Percentiles rank a stretch among this genome's conserved stretches.
Conservation (phyloP, 2,113 vertebrate species). For the Nycticebus coucang region DNA sequence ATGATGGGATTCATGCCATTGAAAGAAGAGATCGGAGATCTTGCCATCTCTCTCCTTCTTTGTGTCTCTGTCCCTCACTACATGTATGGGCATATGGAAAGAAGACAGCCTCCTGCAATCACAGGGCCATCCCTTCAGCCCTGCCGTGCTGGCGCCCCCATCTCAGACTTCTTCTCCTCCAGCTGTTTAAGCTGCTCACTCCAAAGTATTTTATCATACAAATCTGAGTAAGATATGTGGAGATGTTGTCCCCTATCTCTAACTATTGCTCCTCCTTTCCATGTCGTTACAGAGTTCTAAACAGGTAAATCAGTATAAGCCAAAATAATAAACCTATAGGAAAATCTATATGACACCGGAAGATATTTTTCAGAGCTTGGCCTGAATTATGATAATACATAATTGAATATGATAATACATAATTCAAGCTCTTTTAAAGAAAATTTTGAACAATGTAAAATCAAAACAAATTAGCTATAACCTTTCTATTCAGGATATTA, state of each 20-base stretch:
- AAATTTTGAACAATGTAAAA: neutral
- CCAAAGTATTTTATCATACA: neutral
- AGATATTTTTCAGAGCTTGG: neutral
- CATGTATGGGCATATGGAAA: neutral
- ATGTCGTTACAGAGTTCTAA: neutral
- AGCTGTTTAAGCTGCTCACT: neutral
- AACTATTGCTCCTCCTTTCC: neutral
- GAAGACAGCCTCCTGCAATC: neutral
- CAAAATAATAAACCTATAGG: neutral
- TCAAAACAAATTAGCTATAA: neutral
- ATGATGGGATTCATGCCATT: neutral
- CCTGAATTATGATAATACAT: neutral
- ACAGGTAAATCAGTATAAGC: neutral
- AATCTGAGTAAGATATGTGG: neutral
- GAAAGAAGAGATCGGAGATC: neutral
- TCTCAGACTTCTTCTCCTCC: neutral
- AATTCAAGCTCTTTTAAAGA: neutral
- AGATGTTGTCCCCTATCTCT: neutral
- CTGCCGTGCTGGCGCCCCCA: neutral
- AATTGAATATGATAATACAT: neutral
- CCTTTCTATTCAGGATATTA: neutral
- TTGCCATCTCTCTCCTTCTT: neutral
- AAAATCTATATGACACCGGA: neutral
- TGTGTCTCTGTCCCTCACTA: neutral
- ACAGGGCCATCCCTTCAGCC: neutral